Conservation (phyloP, 1,140 invertebrate species). For the Drosophila ambigua region DNA sequence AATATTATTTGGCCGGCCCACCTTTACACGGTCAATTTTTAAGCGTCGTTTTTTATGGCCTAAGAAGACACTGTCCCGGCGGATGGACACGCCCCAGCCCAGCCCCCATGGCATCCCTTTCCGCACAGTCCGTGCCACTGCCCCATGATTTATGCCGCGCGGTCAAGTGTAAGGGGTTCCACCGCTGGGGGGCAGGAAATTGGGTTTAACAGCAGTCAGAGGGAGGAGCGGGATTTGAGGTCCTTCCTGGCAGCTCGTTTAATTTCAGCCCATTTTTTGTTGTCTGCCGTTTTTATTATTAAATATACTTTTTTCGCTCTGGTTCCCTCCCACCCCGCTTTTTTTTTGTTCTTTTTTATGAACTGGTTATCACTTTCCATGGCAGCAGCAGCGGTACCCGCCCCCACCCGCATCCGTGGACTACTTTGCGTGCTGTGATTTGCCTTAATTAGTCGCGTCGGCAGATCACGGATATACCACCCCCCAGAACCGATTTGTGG, state of each 20-base stretch:
- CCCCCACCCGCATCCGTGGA: constrained; percentile 14
- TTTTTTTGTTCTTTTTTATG: constrained; percentile 53
- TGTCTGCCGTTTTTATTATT: constrained; percentile 70
- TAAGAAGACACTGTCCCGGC: constrained; percentile 38
- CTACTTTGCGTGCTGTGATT: constrained; percentile 74
- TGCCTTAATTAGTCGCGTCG: constrained; percentile 70
- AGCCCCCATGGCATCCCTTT: neutral
- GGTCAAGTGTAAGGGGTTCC: constrained; percentile 76
- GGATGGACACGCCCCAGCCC: neutral
- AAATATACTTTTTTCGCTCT: constrained; percentile 53
- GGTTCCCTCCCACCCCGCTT: constrained; percentile 2
- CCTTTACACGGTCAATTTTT: constrained; percentile 54
- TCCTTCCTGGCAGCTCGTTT: constrained; percentile 65
- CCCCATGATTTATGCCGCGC: constrained; percentile 71
- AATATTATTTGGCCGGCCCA: constrained; percentile 68
- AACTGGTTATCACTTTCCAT: constrained; percentile 55
- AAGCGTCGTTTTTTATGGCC: constrained; percentile 61
- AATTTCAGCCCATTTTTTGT: constrained; percentile 64
- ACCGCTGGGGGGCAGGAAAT: constrained; percentile 63
- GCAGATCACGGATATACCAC: constrained; percentile 45
- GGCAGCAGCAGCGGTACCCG: neutral
- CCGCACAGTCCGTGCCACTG: neutral
- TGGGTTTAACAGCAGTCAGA: constrained; percentile 69
- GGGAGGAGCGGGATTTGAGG: neutral
- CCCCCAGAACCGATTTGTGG: constrained; percentile 13